Evolutionary conservation across 2,113 vertebrate genomes (phyloP), one percentile per base, ranked within the genome.

Genomic region (Oryctolagus cuniculus): DNA sequence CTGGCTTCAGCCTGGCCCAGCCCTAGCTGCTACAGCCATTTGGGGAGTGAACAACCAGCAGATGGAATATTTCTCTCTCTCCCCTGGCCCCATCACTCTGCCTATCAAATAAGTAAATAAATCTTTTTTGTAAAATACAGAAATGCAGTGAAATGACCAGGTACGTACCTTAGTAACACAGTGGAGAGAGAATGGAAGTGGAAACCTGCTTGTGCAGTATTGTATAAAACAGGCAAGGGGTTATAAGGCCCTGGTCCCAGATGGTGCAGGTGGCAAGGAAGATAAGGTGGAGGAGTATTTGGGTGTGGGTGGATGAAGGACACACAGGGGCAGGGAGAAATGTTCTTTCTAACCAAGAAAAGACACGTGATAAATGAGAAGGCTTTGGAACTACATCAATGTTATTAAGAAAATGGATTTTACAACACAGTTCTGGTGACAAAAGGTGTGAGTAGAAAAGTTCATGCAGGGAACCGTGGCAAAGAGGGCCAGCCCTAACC

Each of bases 381-480:
- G 29, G 13, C 44, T 78, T 90, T 90, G 73, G 2, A 92, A 94
- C 44, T 44, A 74, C 29, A 58, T 15, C 55, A 69, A 53, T 78
- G n/a, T 29, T 21, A 55, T 51, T 31, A 90, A 63, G 96, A 82
- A 36, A 85, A 27, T 29, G 6, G 29, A 77, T n/a, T 73, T 70
- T 25, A 38, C 51, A 69, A 13, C 15, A 6, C 73, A 61, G 17
- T 63, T 85, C 61, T 81, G 34, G 25, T 36, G 51, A 49, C 29
- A 79, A 67, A 90, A 84, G n/a, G n/a, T 74, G n/a, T 81, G 66
- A 77, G 29, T 5, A 67, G 74, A 93, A 81, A 34, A 73, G 29
- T 7, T 61, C 74, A 95, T 81, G 31, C 24, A 91, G 24, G 15
- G 66, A 92, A 72, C 13, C 58, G 31, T 4, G 64, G 81, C 1